Base-by-base conservation (phyloP, 2,113 vertebrate species). In the Podilymbus podiceps region DNA sequence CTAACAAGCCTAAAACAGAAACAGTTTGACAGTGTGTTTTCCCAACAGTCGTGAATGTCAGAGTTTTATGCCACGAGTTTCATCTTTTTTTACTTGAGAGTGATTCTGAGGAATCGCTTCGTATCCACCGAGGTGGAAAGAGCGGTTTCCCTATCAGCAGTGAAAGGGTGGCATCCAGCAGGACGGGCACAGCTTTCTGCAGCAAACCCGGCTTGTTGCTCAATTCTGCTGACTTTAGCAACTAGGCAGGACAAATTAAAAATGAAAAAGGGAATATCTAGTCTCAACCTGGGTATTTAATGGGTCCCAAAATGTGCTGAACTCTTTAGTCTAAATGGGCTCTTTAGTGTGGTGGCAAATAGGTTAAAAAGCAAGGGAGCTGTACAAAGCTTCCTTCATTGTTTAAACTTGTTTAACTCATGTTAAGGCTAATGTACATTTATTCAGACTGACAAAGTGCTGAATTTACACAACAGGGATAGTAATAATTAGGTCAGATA, bases 371-470 rank as follows among this genome's bases (percentile, higher is more conserved):
- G 89, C 50, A 2, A 77, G 90, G 80, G 91, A 96, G 92, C 76
- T 94, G 93, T 89, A 31, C 93, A 92, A 92, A 96, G 90, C 92
- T 92, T 63, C 77, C 78, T 77, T 93, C 92, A 68, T 95, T 96
- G 93, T 96, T 95, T 80, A 84, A 95, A 96, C 80, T 85, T 97
- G 95, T 97, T 95, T 95, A 82, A 0, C 95, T 97, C 95, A 46
- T 88, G 96, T 97, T 95, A 96, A 95, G 90, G 95, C 95, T 95
- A 89, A 97, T 93, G 91, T 96, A 93, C 97, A 92, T 96, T 96
- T 97, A 96, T 96, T 96, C 96, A 97, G 77, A 44, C 97, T 80
- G 95, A 91, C 97, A 97, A 97, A 96, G 94, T 95, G 95, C 95
- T 97, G 95, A 97, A 97, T 95, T 96, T 94, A 95, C 96, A 96